Conservation (phyloP, 2,888 invertebrate genomes). For the Protophormia terraenovae region DNA sequence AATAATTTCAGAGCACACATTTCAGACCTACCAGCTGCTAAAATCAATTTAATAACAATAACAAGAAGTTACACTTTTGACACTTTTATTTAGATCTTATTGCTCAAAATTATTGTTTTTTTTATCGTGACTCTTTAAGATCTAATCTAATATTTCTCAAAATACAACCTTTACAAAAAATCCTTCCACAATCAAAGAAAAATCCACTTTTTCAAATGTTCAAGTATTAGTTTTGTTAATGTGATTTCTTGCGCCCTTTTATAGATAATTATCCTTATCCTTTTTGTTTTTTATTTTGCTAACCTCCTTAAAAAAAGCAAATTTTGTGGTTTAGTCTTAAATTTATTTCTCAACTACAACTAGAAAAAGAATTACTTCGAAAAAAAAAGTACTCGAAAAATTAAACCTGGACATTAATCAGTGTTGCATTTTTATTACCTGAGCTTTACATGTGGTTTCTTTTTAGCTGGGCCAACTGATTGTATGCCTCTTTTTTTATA, state of each 20-base stretch:
- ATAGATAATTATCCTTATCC: not conserved
- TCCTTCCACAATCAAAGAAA: too few relatives aligned
- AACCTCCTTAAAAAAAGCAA: not conserved
- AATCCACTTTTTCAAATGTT: too few relatives aligned
- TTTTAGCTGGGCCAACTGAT: conserved; percentile 26
- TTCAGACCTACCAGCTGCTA: too few relatives aligned
- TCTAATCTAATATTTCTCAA: too few relatives aligned
- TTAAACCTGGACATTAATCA: conserved; percentile 63
- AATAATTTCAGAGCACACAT: too few relatives aligned
- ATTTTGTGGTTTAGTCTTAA: conserved; percentile 8
- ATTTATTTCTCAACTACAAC: not conserved
- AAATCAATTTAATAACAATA: too few relatives aligned
- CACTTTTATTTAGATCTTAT: too few relatives aligned
- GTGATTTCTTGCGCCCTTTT: not conserved
- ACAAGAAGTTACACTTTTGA: too few relatives aligned
- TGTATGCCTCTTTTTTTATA: not conserved
- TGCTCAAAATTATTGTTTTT: too few relatives aligned
- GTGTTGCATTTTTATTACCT: conserved; percentile 67
- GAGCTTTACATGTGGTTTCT: conserved; percentile 58
- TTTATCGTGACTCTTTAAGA: too few relatives aligned
- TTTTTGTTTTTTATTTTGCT: too few relatives aligned
- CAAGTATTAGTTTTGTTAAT: not conserved
- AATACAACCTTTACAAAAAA: too few relatives aligned
- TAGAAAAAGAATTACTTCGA: not conserved
- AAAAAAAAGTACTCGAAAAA: conserved; percentile 9